Evolutionary conservation across 2,797 vertebrate species (phyloP).

Genomic region (Enteromius viviparus): DNA sequence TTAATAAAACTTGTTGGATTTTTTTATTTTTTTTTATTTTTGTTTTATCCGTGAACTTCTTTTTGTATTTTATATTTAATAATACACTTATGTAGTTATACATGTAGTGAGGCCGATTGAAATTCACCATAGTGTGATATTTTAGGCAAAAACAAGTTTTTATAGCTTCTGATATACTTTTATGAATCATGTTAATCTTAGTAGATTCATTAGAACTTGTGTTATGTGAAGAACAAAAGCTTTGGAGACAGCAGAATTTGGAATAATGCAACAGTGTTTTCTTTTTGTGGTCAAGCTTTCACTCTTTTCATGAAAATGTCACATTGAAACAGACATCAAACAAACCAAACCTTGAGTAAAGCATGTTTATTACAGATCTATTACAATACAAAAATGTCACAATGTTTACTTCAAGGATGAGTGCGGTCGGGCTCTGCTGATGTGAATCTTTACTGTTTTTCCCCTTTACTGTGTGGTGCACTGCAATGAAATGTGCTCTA

Average conservation of each 20-base stretch:
- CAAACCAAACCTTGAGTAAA: slow-evolving; percentile 45
- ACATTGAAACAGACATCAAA: slow-evolving; percentile 2
- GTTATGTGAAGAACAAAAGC: not conserved
- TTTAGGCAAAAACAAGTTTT: not conserved
- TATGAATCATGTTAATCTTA: not conserved
- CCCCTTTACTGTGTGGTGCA: slow-evolving; percentile 21
- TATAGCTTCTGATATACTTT: not conserved
- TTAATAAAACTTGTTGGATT: not conserved
- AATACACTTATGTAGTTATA: not conserved
- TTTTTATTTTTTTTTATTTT: too few species aligned
- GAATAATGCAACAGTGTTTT: not conserved
- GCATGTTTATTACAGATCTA: slow-evolving; percentile 75
- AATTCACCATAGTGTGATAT: not conserved
- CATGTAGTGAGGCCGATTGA: not conserved
- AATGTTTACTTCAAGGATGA: slow-evolving; percentile 62
- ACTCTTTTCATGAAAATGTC: not conserved
- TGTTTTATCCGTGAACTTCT: too few species aligned
- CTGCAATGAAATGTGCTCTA: slow-evolving; percentile 29
- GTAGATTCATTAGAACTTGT: not conserved
- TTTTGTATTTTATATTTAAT: not conserved
- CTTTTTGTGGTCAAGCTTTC: not conserved
- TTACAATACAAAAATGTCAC: slow-evolving; percentile 71
- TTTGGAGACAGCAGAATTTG: not conserved
- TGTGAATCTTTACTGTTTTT: slow-evolving; percentile 18
- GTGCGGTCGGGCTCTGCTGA: slow-evolving; percentile 60